phyloP scores from a whole-genome alignment of 2,888 invertebrate species.

The Caradrina kadenii region DNA sequence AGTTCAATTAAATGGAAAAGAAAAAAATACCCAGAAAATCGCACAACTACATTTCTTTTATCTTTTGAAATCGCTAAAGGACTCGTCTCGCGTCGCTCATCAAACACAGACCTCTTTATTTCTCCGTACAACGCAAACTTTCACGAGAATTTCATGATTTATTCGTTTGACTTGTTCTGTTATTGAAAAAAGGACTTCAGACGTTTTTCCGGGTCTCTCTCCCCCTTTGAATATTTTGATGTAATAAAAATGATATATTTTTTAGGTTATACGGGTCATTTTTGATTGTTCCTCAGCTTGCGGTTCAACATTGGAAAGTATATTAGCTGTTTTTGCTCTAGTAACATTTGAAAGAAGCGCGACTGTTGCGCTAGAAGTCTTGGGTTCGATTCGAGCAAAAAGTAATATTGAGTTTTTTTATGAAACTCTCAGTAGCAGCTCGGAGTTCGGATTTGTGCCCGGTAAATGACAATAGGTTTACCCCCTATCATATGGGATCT shows the following conservation, averaged over 20 bases:
- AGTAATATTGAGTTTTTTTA: too few relatives aligned
- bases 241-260: slow-evolving; percentile 28
- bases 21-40: slow-evolving; percentile 23
- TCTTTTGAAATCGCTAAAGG: slow-evolving; percentile 54
- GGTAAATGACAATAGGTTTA: too few relatives aligned
- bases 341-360: too few relatives aligned
- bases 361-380: too few relatives aligned
- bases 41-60: slow-evolving; percentile 56
- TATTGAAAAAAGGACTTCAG: slow-evolving; percentile 61
- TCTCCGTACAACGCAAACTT: slow-evolving; percentile 62
- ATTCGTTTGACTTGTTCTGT: slow-evolving; percentile 64
- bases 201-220: slow-evolving; percentile 40
- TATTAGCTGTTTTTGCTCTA: too few relatives aligned
- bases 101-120: slow-evolving; percentile 51
- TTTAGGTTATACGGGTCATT: neutral
- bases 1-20: slow-evolving; percentile 47
- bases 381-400: too few relatives aligned
- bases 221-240: slow-evolving; percentile 53
- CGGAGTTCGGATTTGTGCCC: too few relatives aligned
- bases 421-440: too few relatives aligned
- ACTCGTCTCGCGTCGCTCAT: slow-evolving; percentile 50
- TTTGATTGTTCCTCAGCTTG: slow-evolving; percentile 10
- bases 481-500: too few relatives aligned
- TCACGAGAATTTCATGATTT: slow-evolving; percentile 67
- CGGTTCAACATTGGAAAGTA: too few relatives aligned